Percentiles rank a stretch among this genome's conserved stretches.
Evolutionary conservation across 2,888 invertebrate genomes (phyloP).

Genomic region (Cephus pygmeus): DNA sequence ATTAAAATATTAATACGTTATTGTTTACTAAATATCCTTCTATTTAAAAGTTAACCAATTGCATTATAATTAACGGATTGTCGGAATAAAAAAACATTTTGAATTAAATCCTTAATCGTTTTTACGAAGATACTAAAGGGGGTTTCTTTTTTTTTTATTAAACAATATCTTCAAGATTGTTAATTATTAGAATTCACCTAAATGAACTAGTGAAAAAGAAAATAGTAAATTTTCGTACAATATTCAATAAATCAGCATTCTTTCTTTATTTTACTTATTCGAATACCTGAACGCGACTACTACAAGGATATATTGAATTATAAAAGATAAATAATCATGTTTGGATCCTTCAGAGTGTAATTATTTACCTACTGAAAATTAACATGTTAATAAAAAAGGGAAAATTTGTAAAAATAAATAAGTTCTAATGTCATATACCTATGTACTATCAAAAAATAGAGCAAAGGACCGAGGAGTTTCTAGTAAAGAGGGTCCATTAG

Average conservation of each 20-base stretch:
- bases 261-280: not conserved
- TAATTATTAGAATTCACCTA: not conserved
- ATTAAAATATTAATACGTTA: not conserved
- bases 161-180: not conserved
- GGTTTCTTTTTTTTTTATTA: not conserved
- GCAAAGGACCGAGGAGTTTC: too few species aligned
- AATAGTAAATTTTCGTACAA: not conserved
- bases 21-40: not conserved
- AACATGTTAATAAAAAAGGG: not conserved
- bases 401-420: too few species aligned
- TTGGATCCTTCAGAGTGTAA: not conserved
- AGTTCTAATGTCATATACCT: too few species aligned
- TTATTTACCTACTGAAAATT: not conserved
- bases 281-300: not conserved
- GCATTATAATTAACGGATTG: not conserved
- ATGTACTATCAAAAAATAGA: too few species aligned
- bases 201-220: not conserved
- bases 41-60: not conserved
- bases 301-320: not conserved
- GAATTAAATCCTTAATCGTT: not conserved
- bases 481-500: too few species aligned
- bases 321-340: not conserved
- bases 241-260: not conserved
- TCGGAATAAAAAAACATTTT: too few species aligned
- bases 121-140: not conserved